Conservation (phyloP, 2,113 vertebrate genomes). For the Dicrurus megarhynchus region DNA sequence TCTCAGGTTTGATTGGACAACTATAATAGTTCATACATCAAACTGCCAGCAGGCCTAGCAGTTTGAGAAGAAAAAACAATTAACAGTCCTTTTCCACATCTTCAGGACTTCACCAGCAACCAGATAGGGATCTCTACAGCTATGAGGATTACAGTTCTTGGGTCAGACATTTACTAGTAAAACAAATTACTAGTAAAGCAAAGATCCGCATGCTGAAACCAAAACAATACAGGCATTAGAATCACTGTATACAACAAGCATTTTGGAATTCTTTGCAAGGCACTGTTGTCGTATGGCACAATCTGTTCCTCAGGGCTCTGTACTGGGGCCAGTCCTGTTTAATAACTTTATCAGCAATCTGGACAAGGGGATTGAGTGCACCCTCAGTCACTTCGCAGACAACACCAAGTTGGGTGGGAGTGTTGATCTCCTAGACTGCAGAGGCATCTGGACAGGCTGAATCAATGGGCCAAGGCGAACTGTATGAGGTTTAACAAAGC, state of each 20-base stretch:
- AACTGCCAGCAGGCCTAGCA: neutral
- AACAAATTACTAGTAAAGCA: neutral
- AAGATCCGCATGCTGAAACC: neutral
- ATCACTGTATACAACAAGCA: neutral
- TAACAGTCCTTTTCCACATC: neutral
- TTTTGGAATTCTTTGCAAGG: neutral
- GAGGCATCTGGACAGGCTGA: neutral
- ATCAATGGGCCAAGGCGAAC: rapidly evolving
- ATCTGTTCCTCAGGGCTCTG: neutral
- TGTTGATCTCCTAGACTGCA: neutral
- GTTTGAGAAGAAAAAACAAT: neutral
- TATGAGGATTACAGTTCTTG: neutral
- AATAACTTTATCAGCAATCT: neutral
- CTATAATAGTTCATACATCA: neutral
- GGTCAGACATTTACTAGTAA: neutral
- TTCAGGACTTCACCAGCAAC: neutral
- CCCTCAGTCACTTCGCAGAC: neutral
- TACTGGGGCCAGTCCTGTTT: neutral
- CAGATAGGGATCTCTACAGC: neutral
- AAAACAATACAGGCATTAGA: neutral
- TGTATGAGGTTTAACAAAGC: neutral
- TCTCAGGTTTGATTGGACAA: neutral
- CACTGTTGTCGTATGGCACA: neutral
- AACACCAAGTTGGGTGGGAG: neutral
- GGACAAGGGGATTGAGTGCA: neutral